phyloP scores from a whole-genome alignment of 2,888 invertebrate genomes.

The Cantharis rustica region DNA sequence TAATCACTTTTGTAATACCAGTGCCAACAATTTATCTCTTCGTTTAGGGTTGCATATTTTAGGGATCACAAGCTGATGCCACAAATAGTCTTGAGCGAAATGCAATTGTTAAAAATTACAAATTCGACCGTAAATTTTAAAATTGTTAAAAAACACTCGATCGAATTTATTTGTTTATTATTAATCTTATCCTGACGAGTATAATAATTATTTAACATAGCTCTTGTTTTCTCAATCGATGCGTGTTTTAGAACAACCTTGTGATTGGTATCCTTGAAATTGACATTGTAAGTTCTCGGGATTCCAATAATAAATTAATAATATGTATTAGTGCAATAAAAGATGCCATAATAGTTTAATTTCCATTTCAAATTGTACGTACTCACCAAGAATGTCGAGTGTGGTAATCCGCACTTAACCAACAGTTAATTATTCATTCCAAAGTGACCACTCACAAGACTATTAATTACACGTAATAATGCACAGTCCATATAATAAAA shows the following conservation, averaged over 20 bases:
- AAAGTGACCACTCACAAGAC: neutral
- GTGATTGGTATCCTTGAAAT: conserved; percentile 1
- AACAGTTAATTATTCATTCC: neutral
- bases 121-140: neutral
- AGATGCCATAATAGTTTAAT: neutral
- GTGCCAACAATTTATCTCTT: neutral
- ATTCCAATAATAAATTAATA: neutral
- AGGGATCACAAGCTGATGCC: neutral
- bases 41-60: neutral
- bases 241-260: neutral
- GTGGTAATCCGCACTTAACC: neutral
- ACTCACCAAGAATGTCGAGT: neutral
- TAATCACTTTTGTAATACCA: neutral
- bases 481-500: neutral
- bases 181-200: neutral
- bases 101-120: neutral
- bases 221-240: neutral
- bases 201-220: neutral
- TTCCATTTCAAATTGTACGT: neutral
- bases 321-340: neutral
- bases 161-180: neutral
- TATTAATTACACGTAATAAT: neutral
- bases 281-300: neutral
- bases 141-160: neutral
- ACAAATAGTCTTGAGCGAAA: neutral